Base-by-base conservation (phyloP, 2,113 vertebrate species). In the Spilogale gracilis region DNA sequence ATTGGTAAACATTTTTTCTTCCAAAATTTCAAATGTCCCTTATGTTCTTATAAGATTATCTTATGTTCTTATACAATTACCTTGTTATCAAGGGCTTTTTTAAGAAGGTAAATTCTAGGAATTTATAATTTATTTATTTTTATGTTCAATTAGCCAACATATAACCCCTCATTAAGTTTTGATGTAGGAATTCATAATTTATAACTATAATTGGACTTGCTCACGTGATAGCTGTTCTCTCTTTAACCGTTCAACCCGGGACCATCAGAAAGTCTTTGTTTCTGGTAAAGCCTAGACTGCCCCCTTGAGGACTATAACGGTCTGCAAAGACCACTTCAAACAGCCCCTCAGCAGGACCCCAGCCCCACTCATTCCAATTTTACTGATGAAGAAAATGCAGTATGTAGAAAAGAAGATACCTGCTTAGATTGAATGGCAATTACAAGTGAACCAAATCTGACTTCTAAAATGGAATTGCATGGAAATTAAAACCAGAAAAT, bases 351-450 rank as follows among this genome's bases (percentile, higher is more conserved):
- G 12, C 45, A 6, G 12, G 38, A 14, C 32, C 8, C 12, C 45
- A 74, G 43, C 1, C 14, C 5, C 12, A 1, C 32, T 56, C 17
- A 30, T 9, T 45, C 10, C 27, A 21, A 16, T 14, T n/a, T 89
- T 74, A 23, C 50, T 60, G 18, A 5, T 13, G 32, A 56, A 87
- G 60, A 48, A 71, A 91, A 50, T 13, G 30, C 10, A 83, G 61
- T 38, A 27, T 43, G 12, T 30, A 69, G 58, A 52, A 76, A 67
- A 32, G 63, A 67, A 67, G 6, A 32, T 30, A 65, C 27, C 63
- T 30, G 5, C 0, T 18, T 38, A 9, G 1, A 58, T 5, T 5
- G n/a, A 60, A 18, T 25, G 18, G 9, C 0, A 0, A 2, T n/a
- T 20, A 4, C 38, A 56, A 85, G 21, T 38, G 61, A 60, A 38